Percentiles rank a stretch among this genome's conserved stretches.
phyloP scores from a whole-genome alignment of 2,888 invertebrate species.

The Torymus auratus region DNA sequence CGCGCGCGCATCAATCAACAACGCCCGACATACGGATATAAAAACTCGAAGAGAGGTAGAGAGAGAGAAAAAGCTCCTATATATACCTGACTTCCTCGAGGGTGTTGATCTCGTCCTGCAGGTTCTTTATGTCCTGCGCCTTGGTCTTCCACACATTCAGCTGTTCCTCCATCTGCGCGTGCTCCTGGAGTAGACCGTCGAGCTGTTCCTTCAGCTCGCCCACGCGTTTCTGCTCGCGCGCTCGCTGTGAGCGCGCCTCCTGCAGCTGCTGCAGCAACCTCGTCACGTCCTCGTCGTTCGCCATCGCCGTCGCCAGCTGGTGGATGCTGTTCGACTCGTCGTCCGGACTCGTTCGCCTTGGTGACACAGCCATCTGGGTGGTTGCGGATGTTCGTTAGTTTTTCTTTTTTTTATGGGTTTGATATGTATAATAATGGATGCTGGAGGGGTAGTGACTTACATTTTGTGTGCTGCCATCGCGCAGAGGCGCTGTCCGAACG shows the following conservation, averaged over 20 bases:
- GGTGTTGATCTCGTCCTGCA: constrained; percentile 89
- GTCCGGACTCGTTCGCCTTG: constrained; percentile 2
- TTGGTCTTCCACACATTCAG: constrained; percentile 81
- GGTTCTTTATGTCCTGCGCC: constrained; percentile 87
- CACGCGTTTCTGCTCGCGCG: constrained; percentile 85
- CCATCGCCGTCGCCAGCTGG: constrained; percentile 59
- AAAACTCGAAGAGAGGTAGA: too few relatives aligned
- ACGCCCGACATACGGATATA: too few relatives aligned
- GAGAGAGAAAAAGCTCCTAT: too few relatives aligned
- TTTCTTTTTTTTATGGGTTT: neutral
- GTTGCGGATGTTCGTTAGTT: neutral
- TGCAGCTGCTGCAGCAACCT: constrained; percentile 84
- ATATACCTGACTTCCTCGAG: constrained; percentile 90
- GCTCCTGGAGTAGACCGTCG: constrained; percentile 84
- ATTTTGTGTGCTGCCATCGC: constrained; percentile 54
- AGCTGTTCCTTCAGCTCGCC: constrained; percentile 88
- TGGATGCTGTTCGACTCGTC: constrained; percentile 39
- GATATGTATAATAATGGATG: too few relatives aligned
- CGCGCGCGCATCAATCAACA: too few relatives aligned
- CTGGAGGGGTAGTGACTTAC: constrained; percentile 29
- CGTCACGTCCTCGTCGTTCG: constrained; percentile 75
- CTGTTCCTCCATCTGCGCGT: constrained; percentile 84
- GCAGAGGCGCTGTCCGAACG: constrained; percentile 25
- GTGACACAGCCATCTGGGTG: constrained; percentile 43
- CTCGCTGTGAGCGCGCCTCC: constrained; percentile 82